Evolutionary conservation across 1,140 invertebrate species (phyloP).

Genomic region (Mizuhopecten yessoensis): DNA sequence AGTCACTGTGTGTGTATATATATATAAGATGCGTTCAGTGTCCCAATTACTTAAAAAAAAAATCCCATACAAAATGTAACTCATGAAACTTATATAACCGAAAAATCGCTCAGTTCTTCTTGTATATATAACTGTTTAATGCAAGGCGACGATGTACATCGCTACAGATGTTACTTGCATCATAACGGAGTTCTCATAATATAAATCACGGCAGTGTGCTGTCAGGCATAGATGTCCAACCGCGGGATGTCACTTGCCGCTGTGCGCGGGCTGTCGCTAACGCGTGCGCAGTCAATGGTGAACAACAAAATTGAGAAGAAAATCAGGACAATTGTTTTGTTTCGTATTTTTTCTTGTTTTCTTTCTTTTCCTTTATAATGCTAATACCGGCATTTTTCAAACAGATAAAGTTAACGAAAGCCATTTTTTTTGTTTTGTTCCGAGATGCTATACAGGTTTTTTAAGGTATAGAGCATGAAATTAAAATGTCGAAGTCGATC

Average conservation of each 20-base stretch:
- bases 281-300: neutral
- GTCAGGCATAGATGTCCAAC: neutral
- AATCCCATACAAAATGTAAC: too few relatives aligned
- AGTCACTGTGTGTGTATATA: too few relatives aligned
- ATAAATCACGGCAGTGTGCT: neutral
- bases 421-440: neutral
- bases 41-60: too few relatives aligned
- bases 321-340: neutral
- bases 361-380: neutral
- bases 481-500: neutral
- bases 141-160: neutral
- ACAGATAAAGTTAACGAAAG: neutral
- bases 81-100: too few relatives aligned
- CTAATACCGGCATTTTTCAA: neutral
- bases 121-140: neutral
- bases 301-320: constrained; percentile 15
- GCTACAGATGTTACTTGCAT: neutral
- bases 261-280: neutral
- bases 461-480: neutral
- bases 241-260: neutral
- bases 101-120: neutral
- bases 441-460: constrained; percentile 9
- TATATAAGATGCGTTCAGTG: too few relatives aligned
- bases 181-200: neutral
- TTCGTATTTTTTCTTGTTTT: neutral